A percentile compares a stretch with the other conserved stretches of the same genome.
Evolutionary conservation across 1,140 invertebrate species (phyloP).

Genomic region (Lucilia sericata): DNA sequence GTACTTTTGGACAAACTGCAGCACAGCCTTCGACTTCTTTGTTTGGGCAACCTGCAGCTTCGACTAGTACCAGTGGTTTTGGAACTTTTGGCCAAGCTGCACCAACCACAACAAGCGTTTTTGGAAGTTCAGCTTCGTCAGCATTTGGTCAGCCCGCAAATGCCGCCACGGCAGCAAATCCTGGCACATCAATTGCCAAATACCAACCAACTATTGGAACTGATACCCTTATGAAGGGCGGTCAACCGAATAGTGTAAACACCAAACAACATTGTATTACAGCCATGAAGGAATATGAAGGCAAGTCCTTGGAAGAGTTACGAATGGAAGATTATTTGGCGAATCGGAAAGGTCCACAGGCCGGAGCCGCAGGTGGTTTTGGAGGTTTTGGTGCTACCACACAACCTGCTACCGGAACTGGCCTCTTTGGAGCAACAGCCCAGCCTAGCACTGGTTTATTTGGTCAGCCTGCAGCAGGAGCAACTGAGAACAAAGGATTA

Average conservation of each 20-base stretch:
- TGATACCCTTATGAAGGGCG: conserved; percentile 92
- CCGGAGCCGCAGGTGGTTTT: conserved; percentile 61
- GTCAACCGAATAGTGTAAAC: conserved; percentile 82
- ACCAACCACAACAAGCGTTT: conserved; percentile 71
- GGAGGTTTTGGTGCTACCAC: conserved; percentile 68
- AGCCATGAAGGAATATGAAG: conserved; percentile 97
- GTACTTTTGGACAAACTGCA: conserved; percentile 69
- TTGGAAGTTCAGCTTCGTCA: conserved; percentile 70
- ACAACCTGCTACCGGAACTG: conserved; percentile 61
- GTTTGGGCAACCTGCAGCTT: conserved; percentile 71
- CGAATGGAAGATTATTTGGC: conserved; percentile 93
- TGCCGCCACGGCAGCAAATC: conserved; percentile 62
- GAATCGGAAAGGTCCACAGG: conserved; percentile 82
- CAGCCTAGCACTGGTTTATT: conserved; percentile 66
- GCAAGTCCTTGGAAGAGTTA: conserved; percentile 93
- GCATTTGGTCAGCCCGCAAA: conserved; percentile 66
- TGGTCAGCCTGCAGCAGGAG: conserved; percentile 57
- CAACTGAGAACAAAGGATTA: conserved; percentile 58
- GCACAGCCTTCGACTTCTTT: conserved; percentile 69
- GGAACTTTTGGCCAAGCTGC: conserved; percentile 75
- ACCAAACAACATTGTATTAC: conserved; percentile 96
- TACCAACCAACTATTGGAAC: conserved; percentile 88
- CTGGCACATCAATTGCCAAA: conserved; percentile 83
- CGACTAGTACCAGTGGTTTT: conserved; percentile 67
- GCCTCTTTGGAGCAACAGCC: conserved; percentile 66